Evolutionary conservation across 2,113 vertebrate species (phyloP), one percentile per base, ranked within the genome.

Genomic region (Trogon surrucura): DNA sequence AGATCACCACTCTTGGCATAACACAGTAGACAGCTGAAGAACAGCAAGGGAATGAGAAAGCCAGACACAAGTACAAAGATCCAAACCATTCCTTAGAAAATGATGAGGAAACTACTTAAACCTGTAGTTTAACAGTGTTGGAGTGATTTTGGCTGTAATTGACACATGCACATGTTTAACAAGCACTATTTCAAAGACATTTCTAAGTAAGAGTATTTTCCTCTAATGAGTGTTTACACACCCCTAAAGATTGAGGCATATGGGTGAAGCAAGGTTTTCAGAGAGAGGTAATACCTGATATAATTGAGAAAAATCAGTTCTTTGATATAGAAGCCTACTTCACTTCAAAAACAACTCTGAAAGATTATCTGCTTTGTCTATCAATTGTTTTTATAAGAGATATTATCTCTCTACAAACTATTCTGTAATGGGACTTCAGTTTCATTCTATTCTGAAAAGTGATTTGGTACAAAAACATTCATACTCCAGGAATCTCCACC

Each of bases 351-450:
- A 79, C 11, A 86, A n/a, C 25, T 82, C 48, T 66, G 50, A 65
- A 88, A 73, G 23, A 80, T 91, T 91, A 77, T 73, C 62, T 85
- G 30, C 19, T 88, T 91, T 93, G 53, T 81, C 36, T 92, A 88
- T n/a, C 44, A 58, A 23, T 65, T 86, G 30, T 92, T 95, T 87
- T 85, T 81, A 21, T 72, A 82, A 82, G 26, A 95, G 57, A 65
- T 64, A 71, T 41, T 71, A 44, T 85, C 47, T 69, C 73, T 77
- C 54, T 65, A 53, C 11, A 60, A 81, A 53, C 53, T 48, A 30
- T 88, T 82, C 41, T 94, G 44, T 77, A 93, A 74, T 57, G 34
- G 16, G 77, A 84, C 65, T 93, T 95, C 38, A 64, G 11, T 91
- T 95, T 81, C 32, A 60, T 74, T 86, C 44, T 74, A 2, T 67